Percentiles rank a stretch among this genome's conserved stretches.
phyloP scores from a whole-genome alignment of 2,797 vertebrate genomes.

The Trachops cirrhosus region DNA sequence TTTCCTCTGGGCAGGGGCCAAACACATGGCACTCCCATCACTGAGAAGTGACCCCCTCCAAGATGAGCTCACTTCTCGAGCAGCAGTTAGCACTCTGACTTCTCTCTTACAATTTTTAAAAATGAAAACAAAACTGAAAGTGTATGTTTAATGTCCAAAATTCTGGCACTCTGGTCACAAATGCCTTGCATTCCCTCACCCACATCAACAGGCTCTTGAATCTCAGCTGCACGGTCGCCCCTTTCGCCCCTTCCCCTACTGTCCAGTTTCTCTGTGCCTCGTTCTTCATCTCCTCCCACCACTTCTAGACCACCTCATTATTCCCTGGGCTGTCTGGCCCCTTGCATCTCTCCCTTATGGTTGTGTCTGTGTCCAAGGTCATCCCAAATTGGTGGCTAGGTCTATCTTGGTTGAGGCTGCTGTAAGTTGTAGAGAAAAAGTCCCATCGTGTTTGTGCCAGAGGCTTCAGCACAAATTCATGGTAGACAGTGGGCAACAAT shows the following conservation, averaged over 20 bases:
- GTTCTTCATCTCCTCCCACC: fast-evolving
- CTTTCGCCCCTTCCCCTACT: background rate
- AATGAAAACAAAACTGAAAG: background rate
- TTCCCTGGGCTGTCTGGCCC: background rate
- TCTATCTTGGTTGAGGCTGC: background rate
- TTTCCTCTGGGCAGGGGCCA: background rate
- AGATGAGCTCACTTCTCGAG: background rate
- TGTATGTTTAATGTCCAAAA: background rate
- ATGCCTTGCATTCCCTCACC: background rate
- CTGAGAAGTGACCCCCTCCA: background rate
- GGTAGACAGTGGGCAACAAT: background rate
- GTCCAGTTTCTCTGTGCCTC: background rate
- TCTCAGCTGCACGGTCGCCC: background rate
- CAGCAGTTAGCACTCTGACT: background rate
- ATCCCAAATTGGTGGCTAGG: background rate
- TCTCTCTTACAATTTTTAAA: background rate
- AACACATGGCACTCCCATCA: background rate
- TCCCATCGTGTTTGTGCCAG: background rate
- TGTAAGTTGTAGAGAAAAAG: background rate
- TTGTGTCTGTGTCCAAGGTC: background rate
- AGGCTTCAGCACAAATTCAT: background rate
- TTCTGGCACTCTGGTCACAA: background rate
- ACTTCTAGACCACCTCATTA: too few species aligned
- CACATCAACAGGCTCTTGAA: background rate
- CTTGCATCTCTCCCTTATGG: background rate